Conservation (phyloP, 2,797 vertebrate species). For the Cryptoblepharus egeriae region DNA sequence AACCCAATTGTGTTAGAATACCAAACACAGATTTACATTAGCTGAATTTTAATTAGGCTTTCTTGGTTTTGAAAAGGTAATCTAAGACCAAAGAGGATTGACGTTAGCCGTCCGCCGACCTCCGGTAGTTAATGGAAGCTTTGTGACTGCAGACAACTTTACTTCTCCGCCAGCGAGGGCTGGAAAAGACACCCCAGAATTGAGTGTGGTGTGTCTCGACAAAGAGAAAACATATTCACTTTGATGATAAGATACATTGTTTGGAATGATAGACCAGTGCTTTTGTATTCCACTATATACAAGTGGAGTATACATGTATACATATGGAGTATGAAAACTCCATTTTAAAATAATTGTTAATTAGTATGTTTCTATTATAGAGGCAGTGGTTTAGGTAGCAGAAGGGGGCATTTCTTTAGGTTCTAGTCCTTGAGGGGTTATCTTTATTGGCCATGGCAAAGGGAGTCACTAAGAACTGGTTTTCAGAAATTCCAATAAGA, state of each 20-base stretch:
- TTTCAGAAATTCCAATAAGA: too few species aligned
- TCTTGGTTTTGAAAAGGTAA: constrained; percentile 59
- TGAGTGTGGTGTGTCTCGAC: background rate
- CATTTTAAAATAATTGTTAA: background rate
- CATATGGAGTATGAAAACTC: background rate
- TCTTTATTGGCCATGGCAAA: too few species aligned
- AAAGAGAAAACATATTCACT: background rate
- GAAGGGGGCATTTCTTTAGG: too few species aligned
- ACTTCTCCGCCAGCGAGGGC: background rate
- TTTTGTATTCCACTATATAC: background rate
- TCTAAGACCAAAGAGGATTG: constrained; percentile 38
- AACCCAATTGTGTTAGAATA: constrained; percentile 55
- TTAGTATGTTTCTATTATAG: too few species aligned
- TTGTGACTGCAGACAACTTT: constrained; percentile 40
- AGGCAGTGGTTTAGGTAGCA: too few species aligned
- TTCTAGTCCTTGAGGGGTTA: too few species aligned
- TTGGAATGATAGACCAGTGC: background rate
- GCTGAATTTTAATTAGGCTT: constrained; percentile 54
- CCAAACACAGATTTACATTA: constrained; percentile 45
- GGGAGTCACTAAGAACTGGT: too few species aligned
- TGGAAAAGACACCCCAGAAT: background rate
- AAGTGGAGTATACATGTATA: too few species aligned
- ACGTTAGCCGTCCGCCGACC: constrained; percentile 7
- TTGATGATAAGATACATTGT: too few species aligned
- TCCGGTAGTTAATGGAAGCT: constrained; percentile 28